A percentile compares a stretch with the other conserved stretches of the same genome.
phyloP scores from a whole-genome alignment of 1,140 invertebrate species.

The Dysdera silvatica region DNA sequence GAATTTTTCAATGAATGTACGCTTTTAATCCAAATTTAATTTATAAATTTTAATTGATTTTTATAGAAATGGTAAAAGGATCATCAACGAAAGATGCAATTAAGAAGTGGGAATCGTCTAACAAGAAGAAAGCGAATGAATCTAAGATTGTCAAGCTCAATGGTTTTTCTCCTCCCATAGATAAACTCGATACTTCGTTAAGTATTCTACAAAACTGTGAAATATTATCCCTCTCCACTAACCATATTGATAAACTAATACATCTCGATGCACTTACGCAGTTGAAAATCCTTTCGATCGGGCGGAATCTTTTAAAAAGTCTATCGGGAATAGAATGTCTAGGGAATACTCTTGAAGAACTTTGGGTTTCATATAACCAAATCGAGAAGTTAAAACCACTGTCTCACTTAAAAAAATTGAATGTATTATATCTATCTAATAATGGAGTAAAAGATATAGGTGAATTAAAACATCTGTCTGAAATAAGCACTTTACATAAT shows the following conservation, averaged over 20 bases:
- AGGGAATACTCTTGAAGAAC: constrained; percentile 70
- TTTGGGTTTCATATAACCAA: constrained; percentile 82
- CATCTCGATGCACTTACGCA: constrained; percentile 74
- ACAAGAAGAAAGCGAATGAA: constrained; percentile 52
- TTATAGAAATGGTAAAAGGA: too few species aligned
- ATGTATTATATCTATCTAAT: constrained; percentile 68
- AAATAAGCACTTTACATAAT: constrained; percentile 61
- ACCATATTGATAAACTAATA: constrained; percentile 83
- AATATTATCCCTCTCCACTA: constrained; percentile 80
- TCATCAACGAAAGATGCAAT: constrained; percentile 49
- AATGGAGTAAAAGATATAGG: constrained; percentile 75
- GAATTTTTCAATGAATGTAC: too few species aligned
- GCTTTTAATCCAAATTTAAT: too few species aligned
- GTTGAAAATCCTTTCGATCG: constrained; percentile 74
- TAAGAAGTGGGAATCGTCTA: constrained; percentile 64
- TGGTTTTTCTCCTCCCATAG: constrained; percentile 50
- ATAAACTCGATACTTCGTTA: constrained; percentile 53
- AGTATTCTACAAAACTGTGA: constrained; percentile 45
- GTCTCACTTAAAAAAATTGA: constrained; percentile 62
- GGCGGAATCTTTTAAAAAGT: constrained; percentile 84
- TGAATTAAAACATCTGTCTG: constrained; percentile 68
- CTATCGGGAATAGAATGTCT: constrained; percentile 73
- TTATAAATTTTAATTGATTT: too few species aligned
- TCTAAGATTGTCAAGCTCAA: constrained; percentile 62
- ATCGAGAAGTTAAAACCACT: constrained; percentile 82